phyloP scores from a whole-genome alignment of 2,888 invertebrate genomes.

The Lasioglossum leucozonium region DNA sequence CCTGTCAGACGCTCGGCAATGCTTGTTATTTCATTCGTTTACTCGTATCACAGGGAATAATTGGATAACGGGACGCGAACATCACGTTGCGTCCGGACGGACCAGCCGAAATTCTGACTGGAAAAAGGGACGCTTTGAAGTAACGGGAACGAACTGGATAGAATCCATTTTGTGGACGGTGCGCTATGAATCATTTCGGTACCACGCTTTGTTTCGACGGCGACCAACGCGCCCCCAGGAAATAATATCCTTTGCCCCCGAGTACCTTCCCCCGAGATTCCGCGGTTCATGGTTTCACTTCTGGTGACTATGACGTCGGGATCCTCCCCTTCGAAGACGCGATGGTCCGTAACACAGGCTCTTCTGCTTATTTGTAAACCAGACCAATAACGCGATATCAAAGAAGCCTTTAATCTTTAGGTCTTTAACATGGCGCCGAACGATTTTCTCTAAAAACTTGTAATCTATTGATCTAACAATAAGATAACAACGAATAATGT shows the following conservation, averaged over 20 bases:
- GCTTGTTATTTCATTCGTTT: constrained; percentile 58
- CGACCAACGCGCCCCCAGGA: constrained; percentile 8
- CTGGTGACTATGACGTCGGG: constrained; percentile 9
- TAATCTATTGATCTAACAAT: no score
- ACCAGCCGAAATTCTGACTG: constrained; percentile 13
- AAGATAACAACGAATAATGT: no score
- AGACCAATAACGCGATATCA: constrained; percentile 19
- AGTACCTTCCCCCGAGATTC: neutral
- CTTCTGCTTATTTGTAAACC: constrained; percentile 36
- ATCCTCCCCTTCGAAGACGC: constrained; percentile 21
- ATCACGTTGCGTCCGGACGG: neutral
- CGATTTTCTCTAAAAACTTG: neutral
- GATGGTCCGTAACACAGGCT: constrained; percentile 15
- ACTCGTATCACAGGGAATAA: constrained; percentile 7
- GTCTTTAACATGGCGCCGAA: neutral
- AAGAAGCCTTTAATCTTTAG: constrained; percentile 17
- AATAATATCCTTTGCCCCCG: constrained; percentile 29
- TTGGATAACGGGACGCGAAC: constrained; percentile 12
- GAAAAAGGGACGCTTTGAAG: neutral
- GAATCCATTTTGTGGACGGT: neutral
- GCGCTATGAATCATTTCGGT: neutral
- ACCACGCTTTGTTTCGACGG: neutral
- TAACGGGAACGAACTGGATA: neutral
- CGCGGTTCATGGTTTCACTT: constrained; percentile 22
- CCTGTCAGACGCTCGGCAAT: constrained; percentile 21